A percentile compares a stretch with the other conserved stretches of the same genome.
phyloP scores from a whole-genome alignment of 1,140 invertebrate species.

The Scaptomyza graminum region DNA sequence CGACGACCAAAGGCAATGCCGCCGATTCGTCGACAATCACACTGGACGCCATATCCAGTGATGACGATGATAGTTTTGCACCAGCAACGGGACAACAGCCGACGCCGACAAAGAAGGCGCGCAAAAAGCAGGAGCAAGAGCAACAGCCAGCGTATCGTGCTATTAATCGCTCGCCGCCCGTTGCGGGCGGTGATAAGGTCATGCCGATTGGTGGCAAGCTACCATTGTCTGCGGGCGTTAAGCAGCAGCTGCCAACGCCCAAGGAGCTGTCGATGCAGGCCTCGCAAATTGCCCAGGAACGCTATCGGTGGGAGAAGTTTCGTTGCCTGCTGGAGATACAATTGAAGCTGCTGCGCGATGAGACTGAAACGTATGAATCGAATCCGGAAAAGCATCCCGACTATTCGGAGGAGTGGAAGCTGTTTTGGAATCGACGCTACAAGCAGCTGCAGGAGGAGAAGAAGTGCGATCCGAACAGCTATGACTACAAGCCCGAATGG shows the following conservation, averaged over 20 bases:
- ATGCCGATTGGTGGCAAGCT: not conserved
- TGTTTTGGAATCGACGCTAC: constrained; percentile 92
- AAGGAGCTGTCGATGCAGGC: constrained; percentile 78
- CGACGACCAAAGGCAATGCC: constrained; percentile 3
- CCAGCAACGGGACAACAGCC: not conserved
- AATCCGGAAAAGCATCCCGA: constrained; percentile 93
- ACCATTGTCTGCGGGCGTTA: not conserved
- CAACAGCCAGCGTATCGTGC: constrained; percentile 55
- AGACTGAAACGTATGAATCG: constrained; percentile 89
- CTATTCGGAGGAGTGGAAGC: constrained; percentile 94
- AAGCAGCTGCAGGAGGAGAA: constrained; percentile 90
- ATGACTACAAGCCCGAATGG: constrained; percentile 95
- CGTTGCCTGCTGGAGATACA: constrained; percentile 80
- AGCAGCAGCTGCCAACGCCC: constrained; percentile 68
- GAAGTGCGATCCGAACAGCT: constrained; percentile 89
- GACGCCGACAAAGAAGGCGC: not conserved
- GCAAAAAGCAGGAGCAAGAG: constrained; percentile 33
- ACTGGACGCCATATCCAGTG: constrained; percentile 80
- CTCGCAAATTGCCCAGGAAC: constrained; percentile 83
- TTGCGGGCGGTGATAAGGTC: not conserved
- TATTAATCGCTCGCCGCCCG: constrained; percentile 62
- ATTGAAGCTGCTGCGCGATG: constrained; percentile 85
- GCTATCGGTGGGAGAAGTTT: constrained; percentile 86
- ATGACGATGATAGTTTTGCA: constrained; percentile 61
- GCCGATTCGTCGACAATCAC: constrained; percentile 34